Evolutionary conservation across 2,888 invertebrate species (phyloP), one percentile per base, ranked within the genome.

Genomic region (Macrophya alboannulata): DNA sequence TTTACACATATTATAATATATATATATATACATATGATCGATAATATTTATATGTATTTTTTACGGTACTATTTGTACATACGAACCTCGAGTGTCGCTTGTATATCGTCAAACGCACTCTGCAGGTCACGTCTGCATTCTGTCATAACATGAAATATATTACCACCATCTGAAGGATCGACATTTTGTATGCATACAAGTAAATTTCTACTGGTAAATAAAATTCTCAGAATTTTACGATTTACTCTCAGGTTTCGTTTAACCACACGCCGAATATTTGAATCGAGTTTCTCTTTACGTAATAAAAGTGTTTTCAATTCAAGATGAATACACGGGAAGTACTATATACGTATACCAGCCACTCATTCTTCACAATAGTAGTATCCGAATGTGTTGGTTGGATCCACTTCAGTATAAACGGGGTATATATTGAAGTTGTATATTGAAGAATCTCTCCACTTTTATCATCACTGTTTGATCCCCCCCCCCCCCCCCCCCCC

Each of bases 1-100:
- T 77, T 55, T 77, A 55, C 77, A 77, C 55, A 77, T 37, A 31
- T 62, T 55, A 55, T 55, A 77, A 51, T 31, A 77, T 51, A 51
- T 12, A 77, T 45, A 45, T 74, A 51, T 31, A 77, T 51, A 51
- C 21, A 77, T 45, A 45, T 74, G 25, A 15, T 25, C 12, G 45
- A 85, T 84, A 81, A 82, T 76, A 71, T 84, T 85, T 84, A 84
- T 82, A 76, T 85, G 81, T 74, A 37, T 81, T 68, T 15, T 15
- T 48, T 37, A 37, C 15, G 71, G n/a, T 74, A 74, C 8, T n/a
- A n/a, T 79, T 45, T 85, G 62, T 59, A 43, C 59, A 37, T 25
- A 59, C 43, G n/a, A n/a, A n/a, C 72, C 76, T 86, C 71, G 40
- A 40, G 71, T 71, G 37, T 40, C n/a, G n/a, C 9, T 71, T 17